Base-by-base conservation (phyloP, 1,140 invertebrate species). In the Philotrypesis tridentata region DNA sequence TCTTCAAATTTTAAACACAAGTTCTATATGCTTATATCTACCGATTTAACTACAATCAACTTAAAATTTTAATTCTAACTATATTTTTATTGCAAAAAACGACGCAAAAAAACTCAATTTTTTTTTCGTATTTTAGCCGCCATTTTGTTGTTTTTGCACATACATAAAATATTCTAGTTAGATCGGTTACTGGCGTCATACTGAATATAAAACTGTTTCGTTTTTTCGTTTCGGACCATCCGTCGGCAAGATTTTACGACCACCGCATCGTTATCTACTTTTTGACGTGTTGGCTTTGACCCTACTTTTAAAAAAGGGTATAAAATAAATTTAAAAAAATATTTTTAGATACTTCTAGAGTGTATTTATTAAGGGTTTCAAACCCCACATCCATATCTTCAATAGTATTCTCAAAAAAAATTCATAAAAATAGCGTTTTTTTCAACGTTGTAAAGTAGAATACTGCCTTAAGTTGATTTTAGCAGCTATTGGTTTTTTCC, bases 161-260 rank as follows among this genome's bases (percentile, higher is more conserved):
- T 79, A 79, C 14, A 79, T 79, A 79, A 79, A 79, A 79, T 79
- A 79, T 79, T 79, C 76, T 79, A 79, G 33, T 79, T 79, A 79
- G 76, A 68, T 79, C 76, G 76, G 76, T 79, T 79, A 29, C 76
- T 79, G 76, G 63, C 67, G 76, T 67, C 76, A 79, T 79, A 79
- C 76, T 79, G 37, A 79, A 79, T 37, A 79, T 79, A 68, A 79
- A 79, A 79, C 76, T 79, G 6, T 68, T 33, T 31, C 21, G 27
- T 65, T 77, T 77, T n/a, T n/a, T 77, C 65, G 72, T 74, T 74
- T 74, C 72, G 43, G 72, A 74, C 43, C 7, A 48, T 74, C 29
- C 29, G 72, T 74, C 72, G 72, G 72, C 23, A 74, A 74, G 72
- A 74, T 74, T 74, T 37, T 43, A 74, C 72, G 72, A 74, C 72